Evolutionary conservation across 2,113 vertebrate species (phyloP).

Genomic region (Takifugu flavidus): DNA sequence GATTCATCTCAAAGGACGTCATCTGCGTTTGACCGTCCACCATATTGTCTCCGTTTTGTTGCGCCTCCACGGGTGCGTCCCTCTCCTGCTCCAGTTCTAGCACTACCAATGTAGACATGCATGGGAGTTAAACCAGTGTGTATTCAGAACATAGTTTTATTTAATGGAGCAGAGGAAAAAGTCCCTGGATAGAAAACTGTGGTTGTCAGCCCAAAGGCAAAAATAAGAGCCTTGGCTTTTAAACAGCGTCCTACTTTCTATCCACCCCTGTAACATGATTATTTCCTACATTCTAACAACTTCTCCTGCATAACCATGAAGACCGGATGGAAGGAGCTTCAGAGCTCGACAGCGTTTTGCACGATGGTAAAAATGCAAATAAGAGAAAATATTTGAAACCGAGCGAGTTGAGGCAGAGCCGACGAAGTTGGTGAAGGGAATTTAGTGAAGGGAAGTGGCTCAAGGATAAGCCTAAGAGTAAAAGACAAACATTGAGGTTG

Average conservation of each 20-base stretch:
- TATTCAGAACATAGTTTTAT: slow-evolving; percentile 10
- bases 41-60: slow-evolving; percentile 53
- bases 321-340: too few relatives aligned
- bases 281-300: slow-evolving; percentile 9
- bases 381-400: too few relatives aligned
- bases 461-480: slow-evolving; percentile 16
- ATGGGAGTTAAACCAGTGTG: slow-evolving; percentile 7
- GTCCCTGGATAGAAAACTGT: neutral
- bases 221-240: slow-evolving; percentile 21
- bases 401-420: neutral
- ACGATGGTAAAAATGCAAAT: slow-evolving; percentile 26
- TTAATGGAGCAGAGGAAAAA: neutral
- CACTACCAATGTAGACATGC: slow-evolving; percentile 68
- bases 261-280: slow-evolving; percentile 1
- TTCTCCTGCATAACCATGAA: neutral
- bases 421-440: neutral
- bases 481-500: slow-evolving; percentile 22
- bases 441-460: slow-evolving; percentile 12
- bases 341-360: too few relatives aligned
- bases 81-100: slow-evolving; percentile 67
- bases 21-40: slow-evolving; percentile 68
- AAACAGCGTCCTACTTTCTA: slow-evolving; percentile 11
- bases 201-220: neutral
- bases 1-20: slow-evolving; percentile 86
- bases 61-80: slow-evolving; percentile 44